Base-by-base conservation (phyloP, 2,888 invertebrate species). In the Anoplius nigerrimus region DNA sequence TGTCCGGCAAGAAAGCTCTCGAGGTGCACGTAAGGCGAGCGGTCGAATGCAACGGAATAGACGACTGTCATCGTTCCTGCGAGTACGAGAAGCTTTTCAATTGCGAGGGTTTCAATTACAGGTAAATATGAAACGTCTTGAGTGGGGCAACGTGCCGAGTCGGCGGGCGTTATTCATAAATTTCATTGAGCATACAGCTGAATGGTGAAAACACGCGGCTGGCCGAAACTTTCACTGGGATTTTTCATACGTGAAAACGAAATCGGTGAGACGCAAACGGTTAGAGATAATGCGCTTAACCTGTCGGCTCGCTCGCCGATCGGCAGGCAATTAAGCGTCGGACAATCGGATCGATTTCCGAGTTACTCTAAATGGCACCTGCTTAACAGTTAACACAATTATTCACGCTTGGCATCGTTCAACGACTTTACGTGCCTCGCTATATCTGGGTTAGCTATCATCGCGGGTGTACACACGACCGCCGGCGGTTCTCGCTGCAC, bases 91-190 rank as follows among this genome's bases (percentile, higher is more conserved):
- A 92, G 82, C 90, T 92, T 59, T 95, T 95, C 84, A 91, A 92
- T 74, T 96, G 96, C 84, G 95, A 95, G 89, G 95, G 95, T 76
- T 96, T 95, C 84, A 95, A 95, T 87, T 95, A 95, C 89, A 92
- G 94, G 92, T 93, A 53, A 62, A 22, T n/a, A n/a, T n/a, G n/a
- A n/a, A n/a, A n/a, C n/a, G 3, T 16, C 24, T 56, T 0, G 21
- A 24, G 20, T 48, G 24, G 42, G 22, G 20, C 16, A 6, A 48
- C 34, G n/a, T n/a, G n/a, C n/a, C n/a, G 46, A 42, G 11, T 51
- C 34, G 8, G 6, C 34, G 34, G 1, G 34, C 34, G 34, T 2
- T 34, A 34, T 34, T 34, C 34, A 34, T 34, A 34, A 34, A 34
- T 24, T 24, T 24, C 34, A 34, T 34, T 34, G 34, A 34, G 34